Conservation (phyloP, 2,888 invertebrate species). For the Melolontha melolontha region DNA sequence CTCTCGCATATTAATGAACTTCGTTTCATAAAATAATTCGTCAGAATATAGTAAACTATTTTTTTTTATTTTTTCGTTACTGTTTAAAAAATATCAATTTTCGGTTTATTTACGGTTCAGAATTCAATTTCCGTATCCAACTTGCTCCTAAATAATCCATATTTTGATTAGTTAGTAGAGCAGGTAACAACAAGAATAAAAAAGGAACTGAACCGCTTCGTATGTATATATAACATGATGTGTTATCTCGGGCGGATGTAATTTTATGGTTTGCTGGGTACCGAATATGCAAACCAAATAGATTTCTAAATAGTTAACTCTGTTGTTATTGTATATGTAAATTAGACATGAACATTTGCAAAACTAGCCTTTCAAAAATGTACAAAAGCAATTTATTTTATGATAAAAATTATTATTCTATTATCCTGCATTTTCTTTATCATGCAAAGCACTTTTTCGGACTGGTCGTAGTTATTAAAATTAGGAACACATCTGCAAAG, state of each 20-base stretch:
- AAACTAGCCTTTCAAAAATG: background rate
- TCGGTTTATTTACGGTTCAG: conserved; percentile 13
- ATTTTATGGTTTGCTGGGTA: conserved; percentile 31
- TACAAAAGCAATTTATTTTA: conserved; percentile 10
- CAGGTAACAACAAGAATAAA: conserved; percentile 2
- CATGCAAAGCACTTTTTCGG: background rate
- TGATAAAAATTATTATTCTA: background rate
- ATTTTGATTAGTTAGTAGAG: conserved; percentile 32
- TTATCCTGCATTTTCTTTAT: too few species aligned
- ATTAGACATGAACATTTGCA: conserved; percentile 1
- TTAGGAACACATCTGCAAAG: too few species aligned
- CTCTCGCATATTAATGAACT: too few species aligned
- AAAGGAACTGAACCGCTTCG: conserved; percentile 2
- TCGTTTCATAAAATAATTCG: too few species aligned
- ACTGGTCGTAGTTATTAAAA: too few species aligned
- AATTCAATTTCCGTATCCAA: conserved; percentile 32
- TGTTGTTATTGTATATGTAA: conserved; percentile 7
- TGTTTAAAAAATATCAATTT: conserved; percentile 27
- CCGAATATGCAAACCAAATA: conserved; percentile 17
- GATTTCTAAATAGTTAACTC: conserved; percentile 11
- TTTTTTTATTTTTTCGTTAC: too few species aligned
- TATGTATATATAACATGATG: conserved; percentile 8
- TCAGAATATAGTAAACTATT: too few species aligned
- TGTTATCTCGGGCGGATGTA: conserved; percentile 32
- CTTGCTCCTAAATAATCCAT: conserved; percentile 32